Percentiles rank a stretch among this genome's conserved stretches.
These are phyloP conservation scores for Lepidonotus clava DNA, from an alignment of 2,888 invertebrate genomes.

Conservation along the genomic window DNA sequence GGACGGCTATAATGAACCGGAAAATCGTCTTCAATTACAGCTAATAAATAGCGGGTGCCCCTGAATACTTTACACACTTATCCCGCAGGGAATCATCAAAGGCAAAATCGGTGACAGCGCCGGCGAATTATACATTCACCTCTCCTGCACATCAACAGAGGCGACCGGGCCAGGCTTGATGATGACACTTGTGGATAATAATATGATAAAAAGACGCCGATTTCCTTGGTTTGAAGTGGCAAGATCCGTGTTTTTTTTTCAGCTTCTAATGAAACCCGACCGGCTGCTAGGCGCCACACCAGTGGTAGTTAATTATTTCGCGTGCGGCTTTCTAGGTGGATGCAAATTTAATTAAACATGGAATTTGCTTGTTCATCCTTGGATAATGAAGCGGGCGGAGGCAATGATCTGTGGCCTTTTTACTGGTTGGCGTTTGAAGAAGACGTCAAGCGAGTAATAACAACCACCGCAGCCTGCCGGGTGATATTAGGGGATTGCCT, in stretches of 20 bases:
- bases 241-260: background rate
- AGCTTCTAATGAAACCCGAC: slow-evolving; percentile 2
- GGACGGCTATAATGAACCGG: background rate
- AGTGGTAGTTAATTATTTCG: background rate
- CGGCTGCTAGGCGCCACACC: background rate
- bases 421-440: too few species aligned
- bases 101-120: too few species aligned
- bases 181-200: background rate
- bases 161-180: background rate
- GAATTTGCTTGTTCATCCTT: background rate
- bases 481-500: too few species aligned
- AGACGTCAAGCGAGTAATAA: too few species aligned
- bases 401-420: too few species aligned
- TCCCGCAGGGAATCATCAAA: background rate
- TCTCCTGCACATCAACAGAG: too few species aligned
- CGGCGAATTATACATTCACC: too few species aligned
- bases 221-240: background rate
- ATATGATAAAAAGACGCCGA: background rate
- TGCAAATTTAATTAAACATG: slow-evolving; percentile 21
- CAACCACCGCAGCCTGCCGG: too few species aligned
- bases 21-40: slow-evolving; percentile 3
- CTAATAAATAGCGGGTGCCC: background rate
- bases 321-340: slow-evolving; percentile 4
- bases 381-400: slow-evolving; percentile 32
- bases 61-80: slow-evolving; percentile 10